These are phyloP conservation scores for Oscheius myriophilus DNA, from an alignment of 2,888 invertebrate genomes.

Conservation along the genomic window DNA sequence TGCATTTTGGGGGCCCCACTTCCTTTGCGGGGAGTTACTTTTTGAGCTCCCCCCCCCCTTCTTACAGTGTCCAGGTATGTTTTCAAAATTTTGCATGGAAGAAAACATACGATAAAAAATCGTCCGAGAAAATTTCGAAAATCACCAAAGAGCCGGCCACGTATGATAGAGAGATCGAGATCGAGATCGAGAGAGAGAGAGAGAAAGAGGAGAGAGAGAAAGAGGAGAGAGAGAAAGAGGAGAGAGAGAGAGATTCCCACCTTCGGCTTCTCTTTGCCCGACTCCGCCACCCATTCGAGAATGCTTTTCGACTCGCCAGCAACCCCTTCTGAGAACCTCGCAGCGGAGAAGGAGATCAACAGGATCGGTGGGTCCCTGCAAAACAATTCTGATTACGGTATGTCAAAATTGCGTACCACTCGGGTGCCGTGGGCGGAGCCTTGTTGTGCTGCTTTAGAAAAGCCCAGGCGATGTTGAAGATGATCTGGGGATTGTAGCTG, in stretches of 20 bases:
- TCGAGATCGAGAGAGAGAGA: too few species aligned
- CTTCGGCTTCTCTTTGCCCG: neutral
- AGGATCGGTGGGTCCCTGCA: slow-evolving; percentile 44
- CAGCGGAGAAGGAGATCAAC: slow-evolving; percentile 42
- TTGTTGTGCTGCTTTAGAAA: slow-evolving; percentile 32
- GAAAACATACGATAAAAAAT: too few species aligned
- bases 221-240: too few species aligned
- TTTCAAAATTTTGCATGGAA: too few species aligned
- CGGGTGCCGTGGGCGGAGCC: slow-evolving; percentile 12
- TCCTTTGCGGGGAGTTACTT: too few species aligned
- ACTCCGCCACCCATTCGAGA: slow-evolving; percentile 23
- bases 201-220: too few species aligned
- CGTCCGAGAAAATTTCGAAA: too few species aligned
- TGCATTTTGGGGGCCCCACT: too few species aligned
- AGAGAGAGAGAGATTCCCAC: neutral
- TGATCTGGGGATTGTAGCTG: slow-evolving; percentile 36
- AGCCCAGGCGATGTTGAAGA: slow-evolving; percentile 38
- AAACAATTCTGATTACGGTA: neutral
- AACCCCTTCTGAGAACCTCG: slow-evolving; percentile 44
- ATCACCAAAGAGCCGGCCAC: too few species aligned
- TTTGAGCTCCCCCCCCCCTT: too few species aligned
- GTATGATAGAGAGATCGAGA: too few species aligned
- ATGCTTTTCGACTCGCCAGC: slow-evolving; percentile 32
- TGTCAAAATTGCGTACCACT: slow-evolving; percentile 19
- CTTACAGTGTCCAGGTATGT: too few species aligned